Conservation (phyloP, 2,888 invertebrate genomes). For the Osmoderma eremita region DNA sequence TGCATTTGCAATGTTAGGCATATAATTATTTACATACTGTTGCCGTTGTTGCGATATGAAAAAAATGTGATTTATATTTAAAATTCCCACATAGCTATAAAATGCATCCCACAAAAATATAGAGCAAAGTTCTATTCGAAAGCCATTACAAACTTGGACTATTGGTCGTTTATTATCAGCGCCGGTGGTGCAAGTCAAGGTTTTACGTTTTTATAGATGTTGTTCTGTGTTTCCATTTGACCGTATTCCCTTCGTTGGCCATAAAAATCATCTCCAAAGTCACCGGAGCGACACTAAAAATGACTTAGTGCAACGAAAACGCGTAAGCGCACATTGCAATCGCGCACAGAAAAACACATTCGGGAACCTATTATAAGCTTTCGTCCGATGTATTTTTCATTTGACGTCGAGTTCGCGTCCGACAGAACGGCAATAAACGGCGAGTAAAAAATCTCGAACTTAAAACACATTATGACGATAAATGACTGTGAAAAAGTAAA, state of each 20-base stretch:
- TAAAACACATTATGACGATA: slow-evolving; percentile 49
- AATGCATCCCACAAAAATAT: background rate
- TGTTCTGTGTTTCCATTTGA: slow-evolving; percentile 6
- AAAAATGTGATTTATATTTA: background rate
- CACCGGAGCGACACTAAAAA: slow-evolving; percentile 30
- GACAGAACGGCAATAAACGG: slow-evolving; percentile 23
- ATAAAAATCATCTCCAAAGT: slow-evolving; percentile 30
- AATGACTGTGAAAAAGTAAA: slow-evolving; percentile 49
- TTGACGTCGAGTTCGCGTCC: slow-evolving; percentile 26
- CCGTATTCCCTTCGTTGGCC: slow-evolving; percentile 7
- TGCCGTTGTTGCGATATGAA: background rate
- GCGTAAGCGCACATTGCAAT: slow-evolving; percentile 19
- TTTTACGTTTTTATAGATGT: slow-evolving; percentile 21
- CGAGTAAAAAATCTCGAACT: slow-evolving; percentile 35
- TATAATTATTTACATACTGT: no score
- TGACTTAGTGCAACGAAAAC: slow-evolving; percentile 30
- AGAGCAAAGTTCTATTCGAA: background rate
- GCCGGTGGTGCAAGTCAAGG: background rate
- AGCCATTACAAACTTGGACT: background rate
- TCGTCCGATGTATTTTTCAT: slow-evolving; percentile 35
- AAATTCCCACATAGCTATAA: no score
- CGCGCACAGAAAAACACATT: slow-evolving; percentile 20
- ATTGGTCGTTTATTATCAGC: slow-evolving; percentile 16
- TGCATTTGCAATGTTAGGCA: background rate
- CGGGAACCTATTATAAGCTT: slow-evolving; percentile 31